These are phyloP conservation scores for Anadara kagoshimensis DNA, from an alignment of 1,140 invertebrate species.

Conservation along the genomic window DNA sequence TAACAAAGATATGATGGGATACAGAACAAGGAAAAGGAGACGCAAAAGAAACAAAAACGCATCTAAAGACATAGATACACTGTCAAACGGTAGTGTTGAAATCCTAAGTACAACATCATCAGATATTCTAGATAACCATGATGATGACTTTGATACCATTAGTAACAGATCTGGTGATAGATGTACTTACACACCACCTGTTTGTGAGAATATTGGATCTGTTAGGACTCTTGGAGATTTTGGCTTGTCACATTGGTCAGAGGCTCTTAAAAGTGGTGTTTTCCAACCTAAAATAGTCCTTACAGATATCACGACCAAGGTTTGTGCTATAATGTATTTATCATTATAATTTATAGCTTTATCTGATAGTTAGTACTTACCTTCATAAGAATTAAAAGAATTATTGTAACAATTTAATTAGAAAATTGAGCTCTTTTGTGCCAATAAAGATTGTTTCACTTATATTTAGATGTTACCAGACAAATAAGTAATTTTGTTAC, in stretches of 20 bases:
- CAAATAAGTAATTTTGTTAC: no score
- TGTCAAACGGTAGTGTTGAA: conserved; percentile 5
- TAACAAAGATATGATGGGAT: conserved; percentile 11
- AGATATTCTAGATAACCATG: conserved; percentile 5
- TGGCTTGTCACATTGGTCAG: conserved; percentile 16
- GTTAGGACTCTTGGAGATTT: conserved; percentile 16
- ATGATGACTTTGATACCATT: neutral
- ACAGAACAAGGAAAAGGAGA: conserved; percentile 12
- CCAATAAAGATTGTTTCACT: no score
- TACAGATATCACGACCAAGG: neutral
- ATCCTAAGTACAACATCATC: conserved; percentile 6
- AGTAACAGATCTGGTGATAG: no score
- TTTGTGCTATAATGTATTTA: no score
- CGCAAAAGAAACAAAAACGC: neutral
- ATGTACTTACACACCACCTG: no score
- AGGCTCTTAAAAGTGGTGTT: conserved; percentile 2
- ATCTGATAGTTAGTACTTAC: no score
- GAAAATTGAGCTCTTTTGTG: no score
- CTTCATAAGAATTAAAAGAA: no score
- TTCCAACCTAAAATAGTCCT: conserved; percentile 14
- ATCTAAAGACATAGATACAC: neutral
- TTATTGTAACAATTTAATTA: no score
- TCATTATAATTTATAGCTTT: no score
- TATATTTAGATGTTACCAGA: no score
- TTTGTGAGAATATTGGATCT: neutral